Base-by-base conservation (phyloP, 2,888 invertebrate genomes). In the Lycocerus yunnanus region DNA sequence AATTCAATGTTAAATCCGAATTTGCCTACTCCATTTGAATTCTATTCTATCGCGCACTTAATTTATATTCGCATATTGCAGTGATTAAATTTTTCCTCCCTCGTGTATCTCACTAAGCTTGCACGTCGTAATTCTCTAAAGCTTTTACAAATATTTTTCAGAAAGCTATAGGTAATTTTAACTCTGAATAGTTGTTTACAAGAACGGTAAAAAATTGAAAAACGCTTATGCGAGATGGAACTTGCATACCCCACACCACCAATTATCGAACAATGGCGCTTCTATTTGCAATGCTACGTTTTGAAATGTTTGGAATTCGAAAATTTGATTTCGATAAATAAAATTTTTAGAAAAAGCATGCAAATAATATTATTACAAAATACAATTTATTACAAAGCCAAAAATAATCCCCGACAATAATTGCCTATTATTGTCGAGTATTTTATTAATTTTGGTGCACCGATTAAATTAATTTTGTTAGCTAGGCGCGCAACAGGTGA, bases 21-120 rank as follows among this genome's bases (percentile, higher is more conserved):
- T 73, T 69, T 66, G 73, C 59, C 73, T 60, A 69, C 74, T 63
- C 74, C 70, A 71, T 70, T 74, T 60, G 63, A 71, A 74, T 74
- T 74, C 58, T 70, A 63, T 74, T 74, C 70, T 61, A 70, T 71
- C 70, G 61, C 66, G 66, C 68, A 67, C 74, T 73, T 73, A 73
- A 73, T 73, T 73, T 73, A 73, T 73, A 73, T 73, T 69, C 73
- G 73, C 69, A 73, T 73, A 73, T 73, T 73, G 73, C 73, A 66
- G 73, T 73, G 73, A 73, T 73, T 73, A 73, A 73, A 73, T 73
- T 73, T 72, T 69, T 14, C 72, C 58, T 59, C 69, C 63, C 20
- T 18, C 1, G 58, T 66, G 24, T 24, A 24, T 20, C 65, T 18
- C 20, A 24, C 66, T 21, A 18, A 24, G 21, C 71, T 43, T 71